phyloP scores from a whole-genome alignment of 1,140 invertebrate species.

The Cyclina sinensis region DNA sequence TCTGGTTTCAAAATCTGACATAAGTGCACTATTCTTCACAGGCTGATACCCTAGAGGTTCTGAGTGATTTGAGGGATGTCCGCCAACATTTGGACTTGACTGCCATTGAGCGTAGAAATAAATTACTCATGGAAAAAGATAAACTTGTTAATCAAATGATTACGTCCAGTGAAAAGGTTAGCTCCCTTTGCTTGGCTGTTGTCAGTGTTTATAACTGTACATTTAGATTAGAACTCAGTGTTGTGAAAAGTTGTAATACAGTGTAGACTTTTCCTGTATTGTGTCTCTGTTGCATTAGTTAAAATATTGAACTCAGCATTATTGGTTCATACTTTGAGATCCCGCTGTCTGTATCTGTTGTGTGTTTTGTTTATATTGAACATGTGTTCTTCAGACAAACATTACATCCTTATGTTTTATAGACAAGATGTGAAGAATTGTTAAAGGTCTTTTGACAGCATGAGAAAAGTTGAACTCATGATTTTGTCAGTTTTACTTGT shows the following conservation, averaged over 20 bases:
- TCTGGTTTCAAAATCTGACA: too few species aligned
- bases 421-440: too few species aligned
- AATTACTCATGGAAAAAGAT: conserved; percentile 79
- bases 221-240: background rate
- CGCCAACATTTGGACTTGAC: conserved; percentile 75
- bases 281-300: background rate
- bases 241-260: too few species aligned
- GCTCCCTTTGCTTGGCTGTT: conserved; percentile 42
- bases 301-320: background rate
- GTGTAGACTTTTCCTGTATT: too few species aligned
- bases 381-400: too few species aligned
- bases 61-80: conserved; percentile 79
- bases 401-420: too few species aligned
- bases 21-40: conserved; percentile 70
- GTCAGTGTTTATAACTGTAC: background rate
- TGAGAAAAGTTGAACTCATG: too few species aligned
- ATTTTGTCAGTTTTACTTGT: too few species aligned
- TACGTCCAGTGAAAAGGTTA: conserved; percentile 78
- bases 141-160: conserved; percentile 79
- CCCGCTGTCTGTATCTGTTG: too few species aligned
- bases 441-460: too few species aligned
- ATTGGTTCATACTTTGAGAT: too few species aligned
- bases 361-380: too few species aligned
- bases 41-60: conserved; percentile 80
- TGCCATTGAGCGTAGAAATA: conserved; percentile 71